Evolutionary conservation across 2,888 invertebrate genomes (phyloP).

Genomic region (Napeogenes inachia): DNA sequence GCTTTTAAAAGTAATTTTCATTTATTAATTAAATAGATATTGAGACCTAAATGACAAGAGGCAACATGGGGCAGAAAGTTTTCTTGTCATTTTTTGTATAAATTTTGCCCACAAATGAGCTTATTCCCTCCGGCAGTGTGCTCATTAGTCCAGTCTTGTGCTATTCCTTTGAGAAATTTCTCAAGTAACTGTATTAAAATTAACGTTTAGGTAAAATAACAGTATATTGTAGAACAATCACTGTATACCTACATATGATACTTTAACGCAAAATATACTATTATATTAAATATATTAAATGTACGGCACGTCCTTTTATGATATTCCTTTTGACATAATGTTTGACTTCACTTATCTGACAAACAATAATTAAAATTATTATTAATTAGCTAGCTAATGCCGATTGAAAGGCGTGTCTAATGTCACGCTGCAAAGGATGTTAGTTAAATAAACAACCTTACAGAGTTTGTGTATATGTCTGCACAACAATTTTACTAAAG

Average conservation of each 20-base stretch:
- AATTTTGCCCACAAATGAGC: conserved; percentile 62
- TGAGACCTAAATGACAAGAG: conserved; percentile 57
- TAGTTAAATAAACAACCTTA: conserved; percentile 26
- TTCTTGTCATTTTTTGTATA: conserved; percentile 46
- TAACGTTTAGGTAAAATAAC: conserved; percentile 26
- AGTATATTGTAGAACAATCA: conserved; percentile 7
- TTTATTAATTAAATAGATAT: conserved; percentile 44
- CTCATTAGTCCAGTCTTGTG: conserved; percentile 50
- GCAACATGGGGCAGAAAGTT: conserved; percentile 50
- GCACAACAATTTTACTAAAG: conserved; percentile 7
- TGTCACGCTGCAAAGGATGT: conserved; percentile 25
- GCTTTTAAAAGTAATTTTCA: conserved; percentile 21
- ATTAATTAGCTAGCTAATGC: no score
- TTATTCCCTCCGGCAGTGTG: conserved; percentile 57
- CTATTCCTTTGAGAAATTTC: conserved; percentile 41
- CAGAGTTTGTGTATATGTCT: conserved; percentile 1
- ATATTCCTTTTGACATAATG: no score
- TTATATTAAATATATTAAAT: no score
- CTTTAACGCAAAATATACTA: not conserved
- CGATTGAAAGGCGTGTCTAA: conserved; percentile 36
- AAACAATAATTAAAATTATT: no score
- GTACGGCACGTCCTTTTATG: no score
- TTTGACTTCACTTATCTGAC: no score
- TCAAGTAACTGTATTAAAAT: conserved; percentile 38
- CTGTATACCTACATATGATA: not conserved